Conservation (phyloP, 2,113 vertebrate genomes). For the Brachirus orientalis region DNA sequence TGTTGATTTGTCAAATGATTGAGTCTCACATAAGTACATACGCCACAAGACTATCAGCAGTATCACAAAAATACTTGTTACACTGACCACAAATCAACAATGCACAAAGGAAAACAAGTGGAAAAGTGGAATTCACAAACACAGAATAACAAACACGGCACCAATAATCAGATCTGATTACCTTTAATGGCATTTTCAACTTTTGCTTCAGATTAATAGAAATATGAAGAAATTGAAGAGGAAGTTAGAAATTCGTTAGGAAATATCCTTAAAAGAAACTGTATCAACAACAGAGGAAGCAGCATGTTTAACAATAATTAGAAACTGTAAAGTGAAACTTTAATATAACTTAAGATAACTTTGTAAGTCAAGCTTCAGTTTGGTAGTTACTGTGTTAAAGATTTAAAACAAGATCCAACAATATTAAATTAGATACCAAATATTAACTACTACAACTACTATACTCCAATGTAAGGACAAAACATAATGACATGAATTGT, state of each 20-base stretch:
- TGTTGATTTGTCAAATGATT: background rate
- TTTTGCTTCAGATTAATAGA: constrained; percentile 83
- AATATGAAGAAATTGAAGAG: constrained; percentile 39
- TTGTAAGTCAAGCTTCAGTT: too few species aligned
- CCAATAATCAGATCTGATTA: constrained; percentile 73
- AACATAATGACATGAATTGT: too few species aligned
- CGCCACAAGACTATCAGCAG: background rate
- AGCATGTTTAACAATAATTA: background rate
- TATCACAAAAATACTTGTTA: background rate
- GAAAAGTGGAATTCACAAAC: constrained; percentile 1
- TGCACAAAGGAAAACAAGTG: constrained; percentile 34
- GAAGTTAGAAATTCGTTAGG: constrained; percentile 1
- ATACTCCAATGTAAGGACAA: too few species aligned
- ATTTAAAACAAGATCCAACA: too few species aligned
- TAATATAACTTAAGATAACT: too few species aligned
- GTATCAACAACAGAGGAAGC: constrained; percentile 7
- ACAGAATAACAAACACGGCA: constrained; percentile 43
- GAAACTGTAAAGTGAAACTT: too few species aligned
- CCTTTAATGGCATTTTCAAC: constrained; percentile 89
- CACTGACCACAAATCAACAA: constrained; percentile 25
- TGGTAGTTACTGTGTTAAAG: too few species aligned
- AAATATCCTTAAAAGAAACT: background rate
- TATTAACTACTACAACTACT: too few species aligned
- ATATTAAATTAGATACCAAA: too few species aligned
- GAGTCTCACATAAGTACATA: background rate